phyloP scores from a whole-genome alignment of 2,888 invertebrate genomes.

The Drosophila fungiperda region DNA sequence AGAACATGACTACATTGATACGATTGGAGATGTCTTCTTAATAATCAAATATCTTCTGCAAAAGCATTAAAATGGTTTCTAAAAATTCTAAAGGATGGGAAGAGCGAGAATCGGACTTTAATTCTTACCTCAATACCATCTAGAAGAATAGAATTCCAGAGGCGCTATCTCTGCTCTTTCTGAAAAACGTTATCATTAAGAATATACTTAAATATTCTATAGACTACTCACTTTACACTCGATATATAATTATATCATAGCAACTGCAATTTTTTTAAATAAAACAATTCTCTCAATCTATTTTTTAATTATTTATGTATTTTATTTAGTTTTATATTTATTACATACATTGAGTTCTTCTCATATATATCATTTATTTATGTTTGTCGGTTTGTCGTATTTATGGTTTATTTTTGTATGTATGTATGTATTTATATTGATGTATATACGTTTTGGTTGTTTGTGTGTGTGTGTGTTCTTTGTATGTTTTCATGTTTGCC shows the following conservation, averaged over 20 bases:
- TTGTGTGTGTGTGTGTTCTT: slow-evolving; percentile 16
- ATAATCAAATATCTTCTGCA: not conserved
- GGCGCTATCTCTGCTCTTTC: not conserved
- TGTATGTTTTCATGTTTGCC: slow-evolving; percentile 52
- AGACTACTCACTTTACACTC: not conserved
- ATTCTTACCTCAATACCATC: not conserved
- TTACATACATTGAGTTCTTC: slow-evolving; percentile 83
- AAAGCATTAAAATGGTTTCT: not conserved
- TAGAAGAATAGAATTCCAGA: not conserved
- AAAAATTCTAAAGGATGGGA: not conserved
- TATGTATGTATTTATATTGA: slow-evolving; percentile 26
- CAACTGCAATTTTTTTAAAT: not conserved
- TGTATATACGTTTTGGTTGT: slow-evolving; percentile 33
- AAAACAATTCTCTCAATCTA: not conserved
- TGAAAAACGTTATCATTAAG: not conserved
- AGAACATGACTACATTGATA: fast-evolving
- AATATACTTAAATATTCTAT: too few relatives aligned
- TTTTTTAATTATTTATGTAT: slow-evolving; percentile 73
- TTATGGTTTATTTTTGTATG: slow-evolving; percentile 41
- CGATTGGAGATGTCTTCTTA: not conserved
- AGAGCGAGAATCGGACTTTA: not conserved
- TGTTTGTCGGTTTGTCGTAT: slow-evolving; percentile 41
- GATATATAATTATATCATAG: not conserved
- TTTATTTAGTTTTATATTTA: slow-evolving; percentile 78
- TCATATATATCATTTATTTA: slow-evolving; percentile 63